Conservation (phyloP, 2,797 vertebrate genomes). For the Telmatherina bonti region DNA sequence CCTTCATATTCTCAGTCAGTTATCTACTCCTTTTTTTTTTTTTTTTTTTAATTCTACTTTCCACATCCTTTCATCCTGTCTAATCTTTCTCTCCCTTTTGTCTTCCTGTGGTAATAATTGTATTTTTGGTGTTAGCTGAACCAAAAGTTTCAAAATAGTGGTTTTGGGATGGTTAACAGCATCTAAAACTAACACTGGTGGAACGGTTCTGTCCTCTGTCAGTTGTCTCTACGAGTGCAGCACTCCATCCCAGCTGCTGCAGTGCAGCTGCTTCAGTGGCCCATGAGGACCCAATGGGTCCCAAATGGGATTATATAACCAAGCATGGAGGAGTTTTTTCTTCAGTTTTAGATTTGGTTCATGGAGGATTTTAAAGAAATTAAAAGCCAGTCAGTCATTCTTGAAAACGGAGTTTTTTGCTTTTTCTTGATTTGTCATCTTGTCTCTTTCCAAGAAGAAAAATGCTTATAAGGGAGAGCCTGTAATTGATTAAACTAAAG, state of each 20-base stretch:
- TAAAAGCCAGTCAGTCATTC: background rate
- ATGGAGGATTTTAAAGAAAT: background rate
- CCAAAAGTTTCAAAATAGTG: constrained; percentile 1
- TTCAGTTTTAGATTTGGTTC: constrained; percentile 32
- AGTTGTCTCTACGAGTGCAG: constrained; percentile 12
- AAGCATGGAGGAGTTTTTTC: constrained; percentile 49
- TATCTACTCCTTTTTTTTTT: background rate
- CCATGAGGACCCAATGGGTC: constrained; percentile 42
- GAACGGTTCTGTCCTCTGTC: background rate
- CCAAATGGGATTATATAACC: constrained; percentile 41
- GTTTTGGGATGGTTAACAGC: background rate
- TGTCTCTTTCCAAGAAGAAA: background rate
- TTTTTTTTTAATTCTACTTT: accelerated
- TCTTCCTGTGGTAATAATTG: background rate
- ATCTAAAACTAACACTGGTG: background rate
- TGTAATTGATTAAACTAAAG: background rate
- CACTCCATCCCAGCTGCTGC: constrained; percentile 4
- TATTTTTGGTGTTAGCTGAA: background rate
- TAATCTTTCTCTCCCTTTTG: background rate
- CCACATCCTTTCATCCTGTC: constrained; percentile 1
- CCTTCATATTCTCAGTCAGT: constrained; percentile 22
- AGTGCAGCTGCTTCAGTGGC: constrained; percentile 33
- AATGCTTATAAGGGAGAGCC: background rate
- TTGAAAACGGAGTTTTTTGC: background rate
- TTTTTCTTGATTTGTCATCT: background rate